Conservation (phyloP, 2,797 vertebrate genomes). For the Parambassis ranga region DNA sequence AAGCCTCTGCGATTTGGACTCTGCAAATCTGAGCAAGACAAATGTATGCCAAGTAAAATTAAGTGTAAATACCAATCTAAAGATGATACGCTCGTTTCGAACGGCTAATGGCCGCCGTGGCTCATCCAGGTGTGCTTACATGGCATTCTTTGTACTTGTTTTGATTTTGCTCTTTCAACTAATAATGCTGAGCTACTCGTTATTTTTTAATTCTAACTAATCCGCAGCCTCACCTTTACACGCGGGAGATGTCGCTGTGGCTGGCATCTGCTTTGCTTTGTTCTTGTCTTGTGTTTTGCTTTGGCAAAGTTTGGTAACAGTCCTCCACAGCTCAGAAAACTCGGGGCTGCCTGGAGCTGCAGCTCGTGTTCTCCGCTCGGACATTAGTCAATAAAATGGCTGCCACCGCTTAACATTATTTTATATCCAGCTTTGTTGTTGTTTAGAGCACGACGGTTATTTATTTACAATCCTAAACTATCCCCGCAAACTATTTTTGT, state of each 20-base stretch:
- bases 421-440: too few species aligned
- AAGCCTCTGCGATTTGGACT: conserved; percentile 66
- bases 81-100: background rate
- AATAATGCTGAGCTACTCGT: background rate
- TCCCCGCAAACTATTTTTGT: background rate
- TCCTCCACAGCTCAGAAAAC: conserved; percentile 45
- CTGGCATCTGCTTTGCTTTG: conserved; percentile 16
- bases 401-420: background rate
- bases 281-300: conserved; percentile 23
- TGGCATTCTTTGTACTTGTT: too few species aligned
- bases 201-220: background rate
- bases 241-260: background rate
- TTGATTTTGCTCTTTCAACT: too few species aligned
- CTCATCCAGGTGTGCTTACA: background rate
- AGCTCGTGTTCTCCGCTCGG: conserved; percentile 20
- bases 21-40: conserved; percentile 57
- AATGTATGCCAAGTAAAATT: too few species aligned
- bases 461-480: fast-evolving
- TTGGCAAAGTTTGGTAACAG: conserved; percentile 17
- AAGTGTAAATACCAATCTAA: too few species aligned
- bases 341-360: background rate
- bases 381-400: conserved; percentile 35
- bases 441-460: fast-evolving
- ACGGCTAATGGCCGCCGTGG: background rate
- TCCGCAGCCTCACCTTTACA: conserved; percentile 41